phyloP scores from a whole-genome alignment of 23 tunicate genomes.

The Trididemnum nubilum region DNA sequence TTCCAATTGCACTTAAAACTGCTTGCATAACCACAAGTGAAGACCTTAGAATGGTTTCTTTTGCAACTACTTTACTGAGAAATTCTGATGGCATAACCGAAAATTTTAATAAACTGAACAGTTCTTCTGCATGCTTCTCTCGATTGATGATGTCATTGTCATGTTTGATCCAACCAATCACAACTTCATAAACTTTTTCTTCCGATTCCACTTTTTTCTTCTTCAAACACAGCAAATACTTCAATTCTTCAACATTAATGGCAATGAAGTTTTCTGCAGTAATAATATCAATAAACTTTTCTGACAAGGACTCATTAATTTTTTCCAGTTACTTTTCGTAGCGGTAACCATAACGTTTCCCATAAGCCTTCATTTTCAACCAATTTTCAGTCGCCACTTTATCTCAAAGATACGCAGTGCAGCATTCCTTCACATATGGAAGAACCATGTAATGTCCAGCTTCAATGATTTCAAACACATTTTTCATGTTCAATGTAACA shows the following conservation, averaged over 20 bases:
- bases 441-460: background rate
- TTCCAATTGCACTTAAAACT: no score
- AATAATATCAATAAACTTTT: background rate
- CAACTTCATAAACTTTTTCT: background rate
- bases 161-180: slow-evolving; percentile 14
- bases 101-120: background rate
- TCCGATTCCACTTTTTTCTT: background rate
- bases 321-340: background rate
- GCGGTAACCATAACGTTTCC: background rate
- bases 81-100: background rate
- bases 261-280: background rate
- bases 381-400: background rate
- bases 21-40: no score
- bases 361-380: background rate
- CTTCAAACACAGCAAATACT: background rate
- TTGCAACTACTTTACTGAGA: background rate
- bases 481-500: background rate
- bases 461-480: background rate
- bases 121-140: background rate
- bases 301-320: background rate
- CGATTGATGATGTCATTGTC: slow-evolving; percentile 2
- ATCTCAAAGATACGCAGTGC: background rate
- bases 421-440: background rate
- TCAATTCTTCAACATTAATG: background rate
- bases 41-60: no score